These are phyloP conservation scores for Pterostichus niger DNA, from an alignment of 2,888 invertebrate species.

Conservation along the genomic window DNA sequence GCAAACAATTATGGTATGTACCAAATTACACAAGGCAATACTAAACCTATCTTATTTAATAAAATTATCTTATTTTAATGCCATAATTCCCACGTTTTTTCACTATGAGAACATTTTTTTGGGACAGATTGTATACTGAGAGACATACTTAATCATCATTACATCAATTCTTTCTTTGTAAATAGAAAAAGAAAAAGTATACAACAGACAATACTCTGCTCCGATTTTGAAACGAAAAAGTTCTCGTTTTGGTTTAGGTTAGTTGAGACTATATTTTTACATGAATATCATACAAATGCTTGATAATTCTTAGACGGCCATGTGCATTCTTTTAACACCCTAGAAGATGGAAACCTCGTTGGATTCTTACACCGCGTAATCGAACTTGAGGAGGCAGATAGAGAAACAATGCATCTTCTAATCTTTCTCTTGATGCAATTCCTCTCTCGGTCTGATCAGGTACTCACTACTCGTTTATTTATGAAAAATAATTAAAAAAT, in stretches of 20 bases:
- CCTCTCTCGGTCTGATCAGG: slow-evolving; percentile 88
- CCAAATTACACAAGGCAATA: no score
- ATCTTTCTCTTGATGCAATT: slow-evolving; percentile 99
- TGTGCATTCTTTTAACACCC: slow-evolving; percentile 89
- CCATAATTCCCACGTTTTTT: no score
- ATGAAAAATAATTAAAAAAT: slow-evolving; percentile 7
- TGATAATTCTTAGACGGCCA: slow-evolving; percentile 83
- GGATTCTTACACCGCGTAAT: slow-evolving; percentile 91
- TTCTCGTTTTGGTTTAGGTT: slow-evolving; percentile 93
- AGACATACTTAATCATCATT: no score
- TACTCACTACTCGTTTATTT: slow-evolving; percentile 69
- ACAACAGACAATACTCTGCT: slow-evolving; percentile 95
- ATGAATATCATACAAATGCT: not conserved
- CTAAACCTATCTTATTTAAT: no score
- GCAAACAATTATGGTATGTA: no score
- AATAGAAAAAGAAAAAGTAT: slow-evolving; percentile 90
- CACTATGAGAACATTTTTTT: no score
- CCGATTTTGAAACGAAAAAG: slow-evolving; percentile 96
- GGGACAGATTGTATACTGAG: no score
- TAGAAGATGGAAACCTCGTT: slow-evolving; percentile 89
- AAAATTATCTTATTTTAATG: no score
- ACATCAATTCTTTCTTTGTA: slow-evolving; percentile 70
- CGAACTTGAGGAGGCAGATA: slow-evolving; percentile 96
- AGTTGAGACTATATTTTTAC: slow-evolving; percentile 78
- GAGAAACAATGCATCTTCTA: slow-evolving; percentile 95